Percentiles rank a stretch among this genome's conserved stretches.
These are phyloP conservation scores for Stenotaenia linearis DNA, from an alignment of 2,888 invertebrate genomes.

Conservation along the genomic window DNA sequence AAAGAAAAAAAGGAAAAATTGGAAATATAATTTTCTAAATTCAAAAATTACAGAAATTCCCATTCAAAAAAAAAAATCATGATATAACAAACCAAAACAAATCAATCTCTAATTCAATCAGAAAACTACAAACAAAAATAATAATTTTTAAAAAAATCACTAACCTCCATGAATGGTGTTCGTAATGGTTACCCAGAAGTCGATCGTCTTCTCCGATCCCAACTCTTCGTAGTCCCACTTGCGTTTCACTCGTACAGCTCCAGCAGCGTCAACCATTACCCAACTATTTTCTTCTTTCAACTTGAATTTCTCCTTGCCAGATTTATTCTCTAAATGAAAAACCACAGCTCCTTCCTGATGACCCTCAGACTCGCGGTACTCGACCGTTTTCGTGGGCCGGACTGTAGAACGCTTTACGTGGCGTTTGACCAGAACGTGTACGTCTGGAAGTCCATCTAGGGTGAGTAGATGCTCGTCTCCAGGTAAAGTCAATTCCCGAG, in stretches of 20 bases:
- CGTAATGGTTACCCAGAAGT: constrained; percentile 91
- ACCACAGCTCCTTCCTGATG: constrained; percentile 80
- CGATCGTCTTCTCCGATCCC: constrained; percentile 89
- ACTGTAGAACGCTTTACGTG: constrained; percentile 75
- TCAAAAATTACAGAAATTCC: too few species aligned
- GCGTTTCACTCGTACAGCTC: constrained; percentile 86
- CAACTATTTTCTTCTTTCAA: constrained; percentile 89
- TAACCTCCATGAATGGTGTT: constrained; percentile 80
- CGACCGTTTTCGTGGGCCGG: constrained; percentile 88
- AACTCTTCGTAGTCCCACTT: constrained; percentile 96
- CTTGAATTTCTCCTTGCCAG: constrained; percentile 85
- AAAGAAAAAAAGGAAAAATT: background rate
- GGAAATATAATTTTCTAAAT: too few species aligned
- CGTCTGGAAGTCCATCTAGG: constrained; percentile 44
- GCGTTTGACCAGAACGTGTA: constrained; percentile 64
- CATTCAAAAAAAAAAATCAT: too few species aligned
- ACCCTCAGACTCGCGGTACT: constrained; percentile 85
- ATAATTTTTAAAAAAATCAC: constrained; percentile 35
- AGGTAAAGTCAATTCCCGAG: constrained; percentile 34
- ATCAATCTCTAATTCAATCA: background rate
- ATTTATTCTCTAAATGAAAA: constrained; percentile 84
- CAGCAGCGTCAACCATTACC: constrained; percentile 87
- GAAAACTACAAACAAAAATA: background rate
- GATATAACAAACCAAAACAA: background rate
- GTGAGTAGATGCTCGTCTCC: constrained; percentile 21